A percentile compares a stretch with the other conserved stretches of the same genome.
Evolutionary conservation across 2,797 vertebrate species (phyloP).

Genomic region (Etheostoma perlongum): DNA sequence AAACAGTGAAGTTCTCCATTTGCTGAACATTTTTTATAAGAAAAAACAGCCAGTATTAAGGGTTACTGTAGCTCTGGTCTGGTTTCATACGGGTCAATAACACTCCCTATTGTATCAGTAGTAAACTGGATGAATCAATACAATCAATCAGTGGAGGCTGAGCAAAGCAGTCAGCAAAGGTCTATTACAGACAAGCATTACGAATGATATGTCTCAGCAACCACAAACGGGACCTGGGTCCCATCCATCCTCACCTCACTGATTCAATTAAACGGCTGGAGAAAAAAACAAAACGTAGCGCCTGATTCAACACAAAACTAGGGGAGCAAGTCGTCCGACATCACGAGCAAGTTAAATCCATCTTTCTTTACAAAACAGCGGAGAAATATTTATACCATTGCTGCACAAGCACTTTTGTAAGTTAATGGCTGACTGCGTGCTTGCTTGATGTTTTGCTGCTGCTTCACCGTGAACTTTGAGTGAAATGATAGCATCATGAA

Average conservation of each 20-base stretch:
- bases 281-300: constrained; percentile 42
- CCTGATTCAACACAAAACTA: constrained; percentile 63
- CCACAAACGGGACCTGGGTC: constrained; percentile 65
- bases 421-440: constrained; percentile 78
- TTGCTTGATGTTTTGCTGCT: constrained; percentile 76
- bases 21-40: constrained; percentile 31
- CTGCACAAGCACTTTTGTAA: constrained; percentile 77
- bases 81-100: constrained; percentile 70
- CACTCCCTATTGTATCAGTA: constrained; percentile 69
- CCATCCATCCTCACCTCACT: constrained; percentile 75
- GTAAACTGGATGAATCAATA: constrained; percentile 80
- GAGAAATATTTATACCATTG: constrained; percentile 73
- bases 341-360: constrained; percentile 62
- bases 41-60: constrained; percentile 45
- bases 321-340: constrained; percentile 52
- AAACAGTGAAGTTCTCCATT: constrained; percentile 33
- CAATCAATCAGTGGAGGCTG: constrained; percentile 73
- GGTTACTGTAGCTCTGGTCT: constrained; percentile 50
- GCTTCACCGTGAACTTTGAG: constrained; percentile 70
- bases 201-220: constrained; percentile 71
- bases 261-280: constrained; percentile 78
- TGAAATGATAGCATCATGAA: constrained; percentile 72
- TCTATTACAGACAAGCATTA: constrained; percentile 75
- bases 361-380: constrained; percentile 71
- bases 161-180: constrained; percentile 75